Base-by-base conservation (phyloP, 1,140 invertebrate genomes). In the Dendrolimus kikuchii region DNA sequence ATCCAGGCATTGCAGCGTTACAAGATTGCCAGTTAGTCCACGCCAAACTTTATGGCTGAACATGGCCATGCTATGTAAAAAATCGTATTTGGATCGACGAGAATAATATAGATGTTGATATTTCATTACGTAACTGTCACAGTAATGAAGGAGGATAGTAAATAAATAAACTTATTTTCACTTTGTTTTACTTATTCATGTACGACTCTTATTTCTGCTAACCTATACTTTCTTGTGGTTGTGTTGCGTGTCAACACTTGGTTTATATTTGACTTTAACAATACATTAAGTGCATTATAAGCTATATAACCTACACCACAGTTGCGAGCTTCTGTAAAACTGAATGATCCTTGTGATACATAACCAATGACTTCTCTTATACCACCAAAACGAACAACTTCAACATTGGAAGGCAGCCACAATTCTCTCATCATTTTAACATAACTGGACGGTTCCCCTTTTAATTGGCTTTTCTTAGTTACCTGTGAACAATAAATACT, bases 351-450 rank as follows among this genome's bases (percentile, higher is more conserved):
- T 58, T 90, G 81, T 42, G 84, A 89, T 6, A 95, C 68, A 81
- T 92, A 96, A 45, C 95, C 95, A 62, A 95, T 91, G 4, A 93
- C 86, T 76, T 93, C 87, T 64, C 94, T 88, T 9, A 88, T 88
- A 66, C 90, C 91, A 9, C 90, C 89, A 48, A 90, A 65, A n/a
- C 92, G 89, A 40, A 95, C 88, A 40, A 74, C 88, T 40, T 78
- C 71, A 5, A 76, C 79, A 54, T 76, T 82, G 45, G 88, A 81
- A 6, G 93, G 92, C 42, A 95, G 67, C 91, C 92, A 95, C 4
- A 95, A 71, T 44, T 90, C 80, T 56, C 88, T 86, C 91, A 95
- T 94, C 69, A 85, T 74, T 62, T 88, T 73, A 2, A 86, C 81
- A 59, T 94, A 91, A 46, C 90, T 79, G 47, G 81, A 83, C 51